phyloP scores from a whole-genome alignment of 2,888 invertebrate genomes.

The Frankliniella fusca region DNA sequence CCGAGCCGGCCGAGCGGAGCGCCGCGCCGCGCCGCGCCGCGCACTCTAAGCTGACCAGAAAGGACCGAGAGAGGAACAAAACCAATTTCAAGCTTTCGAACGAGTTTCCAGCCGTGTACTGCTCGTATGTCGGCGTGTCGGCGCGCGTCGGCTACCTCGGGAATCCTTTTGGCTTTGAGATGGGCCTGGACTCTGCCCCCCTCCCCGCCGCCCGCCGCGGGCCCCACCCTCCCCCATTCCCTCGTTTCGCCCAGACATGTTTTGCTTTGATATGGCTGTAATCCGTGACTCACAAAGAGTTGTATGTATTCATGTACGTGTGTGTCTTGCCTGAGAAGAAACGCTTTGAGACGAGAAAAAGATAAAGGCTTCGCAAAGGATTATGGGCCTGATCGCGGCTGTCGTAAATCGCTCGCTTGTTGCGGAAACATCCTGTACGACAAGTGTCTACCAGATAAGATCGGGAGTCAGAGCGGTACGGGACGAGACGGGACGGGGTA shows the following conservation, averaged over 20 bases:
- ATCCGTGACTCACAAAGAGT: not conserved
- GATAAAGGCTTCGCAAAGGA: conserved; percentile 10
- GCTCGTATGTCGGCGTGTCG: too few relatives aligned
- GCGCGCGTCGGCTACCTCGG: too few relatives aligned
- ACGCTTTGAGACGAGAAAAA: not conserved
- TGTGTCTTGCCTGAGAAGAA: not conserved
- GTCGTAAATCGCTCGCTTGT: conserved; percentile 10
- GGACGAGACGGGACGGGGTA: too few relatives aligned
- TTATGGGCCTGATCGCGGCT: not conserved
- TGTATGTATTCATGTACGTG: conserved; percentile 4
- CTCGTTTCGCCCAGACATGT: conserved; percentile 5
- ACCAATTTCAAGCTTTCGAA: too few relatives aligned
- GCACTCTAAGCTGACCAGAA: too few relatives aligned
- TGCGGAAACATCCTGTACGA: conserved; percentile 10
- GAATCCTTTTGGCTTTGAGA: not conserved
- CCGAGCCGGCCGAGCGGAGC: too few relatives aligned
- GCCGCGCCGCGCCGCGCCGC: too few relatives aligned
- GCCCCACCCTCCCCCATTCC: not conserved
- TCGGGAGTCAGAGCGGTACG: not conserved
- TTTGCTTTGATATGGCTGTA: conserved; percentile 5
- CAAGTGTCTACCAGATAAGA: not conserved
- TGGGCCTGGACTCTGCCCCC: not conserved
- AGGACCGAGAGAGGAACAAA: too few relatives aligned
- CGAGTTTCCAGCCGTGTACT: too few relatives aligned
- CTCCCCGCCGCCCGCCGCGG: not conserved